A percentile compares a stretch with the other conserved stretches of the same genome.
Conservation (phyloP, 2,888 invertebrate species). For the Schizaphis graminum region DNA sequence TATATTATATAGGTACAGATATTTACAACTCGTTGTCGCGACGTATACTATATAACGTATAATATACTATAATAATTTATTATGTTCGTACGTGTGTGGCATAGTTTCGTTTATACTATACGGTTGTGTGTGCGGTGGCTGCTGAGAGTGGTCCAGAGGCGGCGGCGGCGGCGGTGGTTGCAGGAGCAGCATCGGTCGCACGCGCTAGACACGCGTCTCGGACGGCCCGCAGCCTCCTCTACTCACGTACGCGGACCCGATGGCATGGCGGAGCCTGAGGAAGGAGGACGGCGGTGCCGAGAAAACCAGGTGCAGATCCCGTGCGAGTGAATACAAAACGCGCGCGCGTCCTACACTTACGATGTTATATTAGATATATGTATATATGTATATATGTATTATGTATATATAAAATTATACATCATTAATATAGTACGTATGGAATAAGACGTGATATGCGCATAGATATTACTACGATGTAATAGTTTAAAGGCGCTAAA, state of each 20-base stretch:
- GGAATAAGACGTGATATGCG: background rate
- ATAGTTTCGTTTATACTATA: constrained; percentile 31
- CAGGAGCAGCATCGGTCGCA: constrained; percentile 26
- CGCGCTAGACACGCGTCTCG: constrained; percentile 65
- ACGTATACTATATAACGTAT: background rate
- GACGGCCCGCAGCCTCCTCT: constrained; percentile 34
- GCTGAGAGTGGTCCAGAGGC: constrained; percentile 17
- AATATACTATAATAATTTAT: constrained; percentile 3
- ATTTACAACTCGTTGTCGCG: background rate
- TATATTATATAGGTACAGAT: background rate
- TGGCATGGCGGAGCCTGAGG: background rate
- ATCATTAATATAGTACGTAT: background rate
- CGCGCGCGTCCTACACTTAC: background rate
- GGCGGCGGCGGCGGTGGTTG: background rate
- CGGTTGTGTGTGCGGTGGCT: constrained; percentile 37
- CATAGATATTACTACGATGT: background rate
- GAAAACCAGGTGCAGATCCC: constrained; percentile 58
- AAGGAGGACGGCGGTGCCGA: background rate
- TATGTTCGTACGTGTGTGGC: constrained; percentile 34
- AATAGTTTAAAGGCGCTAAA: background rate
- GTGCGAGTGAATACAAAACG: constrained; percentile 55
- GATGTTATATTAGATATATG: background rate
- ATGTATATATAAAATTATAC: background rate
- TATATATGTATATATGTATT: background rate
- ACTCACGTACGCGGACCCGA: background rate